A percentile compares a stretch with the other conserved stretches of the same genome.
Evolutionary conservation across 2,113 vertebrate genomes (phyloP).

Genomic region (Gasterosteus aculeatus): DNA sequence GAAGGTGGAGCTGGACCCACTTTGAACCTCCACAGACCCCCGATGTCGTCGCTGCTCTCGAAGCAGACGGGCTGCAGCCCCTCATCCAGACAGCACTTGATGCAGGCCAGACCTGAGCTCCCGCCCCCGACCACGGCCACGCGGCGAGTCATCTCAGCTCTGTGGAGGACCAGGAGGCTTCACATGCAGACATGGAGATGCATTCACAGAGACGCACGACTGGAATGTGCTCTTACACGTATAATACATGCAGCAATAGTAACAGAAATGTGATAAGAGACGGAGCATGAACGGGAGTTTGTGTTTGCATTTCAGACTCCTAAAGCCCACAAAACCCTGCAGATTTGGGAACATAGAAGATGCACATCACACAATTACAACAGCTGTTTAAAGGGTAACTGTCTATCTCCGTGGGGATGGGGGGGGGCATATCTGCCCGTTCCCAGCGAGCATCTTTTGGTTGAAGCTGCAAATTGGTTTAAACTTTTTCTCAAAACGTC

Average conservation of each 20-base stretch:
- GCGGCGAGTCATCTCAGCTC: slow-evolving; percentile 7
- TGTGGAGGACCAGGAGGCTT: not conserved
- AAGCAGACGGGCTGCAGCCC: slow-evolving; percentile 91
- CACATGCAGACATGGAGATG: not conserved
- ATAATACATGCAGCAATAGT: too few species aligned
- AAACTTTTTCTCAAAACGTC: too few species aligned
- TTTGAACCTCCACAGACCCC: slow-evolving; percentile 90
- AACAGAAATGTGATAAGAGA: too few species aligned
- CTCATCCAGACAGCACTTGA: slow-evolving; percentile 91
- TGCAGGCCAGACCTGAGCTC: slow-evolving; percentile 81
- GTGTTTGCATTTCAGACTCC: not conserved
- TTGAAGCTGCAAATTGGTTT: too few species aligned
- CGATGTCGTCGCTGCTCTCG: slow-evolving; percentile 86
- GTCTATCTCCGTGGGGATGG: too few species aligned
- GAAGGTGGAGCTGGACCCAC: slow-evolving; percentile 64
- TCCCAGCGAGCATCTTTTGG: too few species aligned
- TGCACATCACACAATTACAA: not conserved
- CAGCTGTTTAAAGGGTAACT: not conserved
- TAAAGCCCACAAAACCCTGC: not conserved
- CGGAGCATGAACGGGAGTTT: too few species aligned
- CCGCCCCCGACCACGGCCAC: slow-evolving; percentile 88
- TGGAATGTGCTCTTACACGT: not conserved
- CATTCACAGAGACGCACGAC: not conserved
- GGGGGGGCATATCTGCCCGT: too few species aligned
- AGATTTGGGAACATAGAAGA: not conserved